Percentiles rank a stretch among this genome's conserved stretches.
Evolutionary conservation across 2,888 invertebrate genomes (phyloP).

Genomic region (Chrysolina haemoptera): DNA sequence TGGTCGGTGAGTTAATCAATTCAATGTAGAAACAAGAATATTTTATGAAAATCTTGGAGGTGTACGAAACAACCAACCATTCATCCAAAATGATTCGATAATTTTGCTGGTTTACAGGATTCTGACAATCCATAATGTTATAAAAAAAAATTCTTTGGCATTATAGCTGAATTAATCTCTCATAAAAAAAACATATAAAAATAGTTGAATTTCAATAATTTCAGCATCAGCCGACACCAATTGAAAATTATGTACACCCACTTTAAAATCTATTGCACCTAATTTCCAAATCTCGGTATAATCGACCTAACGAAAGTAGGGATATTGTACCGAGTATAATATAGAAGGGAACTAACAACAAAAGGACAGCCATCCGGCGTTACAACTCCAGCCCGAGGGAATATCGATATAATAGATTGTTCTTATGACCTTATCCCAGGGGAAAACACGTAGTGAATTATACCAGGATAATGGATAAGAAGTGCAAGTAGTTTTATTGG

Average conservation of each 20-base stretch:
- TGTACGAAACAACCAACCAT: too few relatives aligned
- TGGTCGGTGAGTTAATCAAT: too few relatives aligned
- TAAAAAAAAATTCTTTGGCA: background rate
- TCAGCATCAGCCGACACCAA: constrained; percentile 8
- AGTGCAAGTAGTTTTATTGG: constrained; percentile 18
- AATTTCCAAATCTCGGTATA: constrained; percentile 41
- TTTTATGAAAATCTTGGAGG: too few relatives aligned
- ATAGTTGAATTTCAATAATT: constrained; percentile 22
- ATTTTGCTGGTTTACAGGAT: background rate
- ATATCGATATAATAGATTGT: constrained; percentile 53
- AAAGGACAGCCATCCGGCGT: constrained; percentile 42
- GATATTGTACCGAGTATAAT: constrained; percentile 38
- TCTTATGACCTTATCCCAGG: constrained; percentile 50
- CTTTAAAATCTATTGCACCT: constrained; percentile 33
- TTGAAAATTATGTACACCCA: constrained; percentile 44
- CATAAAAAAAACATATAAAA: background rate
- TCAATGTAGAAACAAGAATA: too few relatives aligned
- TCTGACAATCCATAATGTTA: background rate
- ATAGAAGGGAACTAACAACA: constrained; percentile 40
- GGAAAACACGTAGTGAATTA: constrained; percentile 41
- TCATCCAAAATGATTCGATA: too few relatives aligned
- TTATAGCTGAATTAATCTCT: background rate
- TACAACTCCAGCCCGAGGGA: constrained; percentile 47
- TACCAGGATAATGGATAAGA: constrained; percentile 38
- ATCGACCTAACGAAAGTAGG: constrained; percentile 32